A percentile compares a stretch with the other conserved stretches of the same genome.
Evolutionary conservation across 1,140 invertebrate species (phyloP).

Genomic region (Drosophila melanica): DNA sequence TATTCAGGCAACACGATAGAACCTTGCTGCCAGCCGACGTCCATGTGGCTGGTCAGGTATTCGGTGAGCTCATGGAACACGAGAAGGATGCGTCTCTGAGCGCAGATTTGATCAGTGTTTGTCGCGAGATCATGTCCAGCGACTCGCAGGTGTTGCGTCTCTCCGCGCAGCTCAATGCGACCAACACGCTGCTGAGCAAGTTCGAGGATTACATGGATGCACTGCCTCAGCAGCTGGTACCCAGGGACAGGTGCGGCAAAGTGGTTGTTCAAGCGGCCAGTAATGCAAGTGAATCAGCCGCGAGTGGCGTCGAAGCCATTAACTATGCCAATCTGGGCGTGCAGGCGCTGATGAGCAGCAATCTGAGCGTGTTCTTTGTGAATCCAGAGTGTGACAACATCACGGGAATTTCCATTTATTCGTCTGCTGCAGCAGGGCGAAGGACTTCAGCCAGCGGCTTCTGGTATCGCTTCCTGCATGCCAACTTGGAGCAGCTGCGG

Average conservation of each 20-base stretch:
- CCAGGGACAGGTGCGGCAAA: conserved; percentile 44
- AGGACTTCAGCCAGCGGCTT: conserved; percentile 40
- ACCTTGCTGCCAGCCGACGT: conserved; percentile 69
- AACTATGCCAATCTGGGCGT: conserved; percentile 65
- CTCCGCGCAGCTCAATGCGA: conserved; percentile 69
- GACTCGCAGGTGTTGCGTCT: conserved; percentile 55
- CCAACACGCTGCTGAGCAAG: conserved; percentile 58
- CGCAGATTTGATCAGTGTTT: conserved; percentile 64
- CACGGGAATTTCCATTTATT: conserved; percentile 72
- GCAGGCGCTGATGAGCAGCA: conserved; percentile 54
- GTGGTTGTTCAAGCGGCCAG: conserved; percentile 16
- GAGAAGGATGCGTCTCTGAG: conserved; percentile 54
- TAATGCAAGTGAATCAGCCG: conserved; percentile 7
- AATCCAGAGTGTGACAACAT: conserved; percentile 63
- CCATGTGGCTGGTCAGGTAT: conserved; percentile 62
- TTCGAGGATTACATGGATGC: conserved; percentile 76
- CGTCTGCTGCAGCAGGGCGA: conserved; percentile 5
- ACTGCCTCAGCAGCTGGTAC: conserved; percentile 57
- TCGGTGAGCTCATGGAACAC: conserved; percentile 51
- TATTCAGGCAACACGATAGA: conserved; percentile 48
- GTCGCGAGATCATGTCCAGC: conserved; percentile 68
- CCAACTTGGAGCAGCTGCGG: conserved; percentile 40
- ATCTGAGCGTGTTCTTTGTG: conserved; percentile 74
- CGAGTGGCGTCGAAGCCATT: conserved; percentile 50
- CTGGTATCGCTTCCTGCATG: conserved; percentile 68